These are phyloP conservation scores for Clarias magur DNA, from an alignment of 2,113 vertebrate genomes.

Conservation along the genomic window DNA sequence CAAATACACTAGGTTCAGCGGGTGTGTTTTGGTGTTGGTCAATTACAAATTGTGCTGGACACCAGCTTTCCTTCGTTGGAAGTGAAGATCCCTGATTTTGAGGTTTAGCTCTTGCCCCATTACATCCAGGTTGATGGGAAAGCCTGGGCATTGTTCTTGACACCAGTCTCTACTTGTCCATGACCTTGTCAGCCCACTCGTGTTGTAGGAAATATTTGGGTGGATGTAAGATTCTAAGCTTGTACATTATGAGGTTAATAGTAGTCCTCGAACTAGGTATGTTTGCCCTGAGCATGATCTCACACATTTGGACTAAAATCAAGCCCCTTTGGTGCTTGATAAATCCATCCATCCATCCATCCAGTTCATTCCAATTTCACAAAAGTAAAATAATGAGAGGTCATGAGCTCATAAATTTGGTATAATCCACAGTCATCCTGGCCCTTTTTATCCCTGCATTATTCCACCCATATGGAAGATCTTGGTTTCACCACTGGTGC, in stretches of 20 bases:
- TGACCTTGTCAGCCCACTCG: not conserved
- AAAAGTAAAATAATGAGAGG: not conserved
- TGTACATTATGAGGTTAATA: not conserved
- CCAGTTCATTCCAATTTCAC: not conserved
- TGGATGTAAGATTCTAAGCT: not conserved
- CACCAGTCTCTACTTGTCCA: not conserved
- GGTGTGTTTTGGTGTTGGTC: too few species aligned
- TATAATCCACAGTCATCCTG: not conserved
- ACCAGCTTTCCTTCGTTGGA: too few species aligned
- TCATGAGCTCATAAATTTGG: not conserved
- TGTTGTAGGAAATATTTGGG: not conserved
- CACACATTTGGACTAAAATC: not conserved
- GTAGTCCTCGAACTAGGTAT: not conserved
- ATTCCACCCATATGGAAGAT: not conserved
- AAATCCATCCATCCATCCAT: too few species aligned
- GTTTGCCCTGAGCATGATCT: not conserved
- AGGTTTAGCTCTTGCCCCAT: not conserved
- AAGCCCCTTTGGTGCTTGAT: not conserved
- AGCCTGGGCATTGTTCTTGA: not conserved
- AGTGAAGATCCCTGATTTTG: too few species aligned
- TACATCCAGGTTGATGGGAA: not conserved
- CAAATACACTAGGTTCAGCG: too few species aligned
- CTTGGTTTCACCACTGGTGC: not conserved
- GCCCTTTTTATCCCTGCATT: not conserved
- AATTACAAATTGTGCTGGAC: too few species aligned